Evolutionary conservation across 2,113 vertebrate species (phyloP), one percentile per base, ranked within the genome.

Genomic region (Bothrops jararaca): DNA sequence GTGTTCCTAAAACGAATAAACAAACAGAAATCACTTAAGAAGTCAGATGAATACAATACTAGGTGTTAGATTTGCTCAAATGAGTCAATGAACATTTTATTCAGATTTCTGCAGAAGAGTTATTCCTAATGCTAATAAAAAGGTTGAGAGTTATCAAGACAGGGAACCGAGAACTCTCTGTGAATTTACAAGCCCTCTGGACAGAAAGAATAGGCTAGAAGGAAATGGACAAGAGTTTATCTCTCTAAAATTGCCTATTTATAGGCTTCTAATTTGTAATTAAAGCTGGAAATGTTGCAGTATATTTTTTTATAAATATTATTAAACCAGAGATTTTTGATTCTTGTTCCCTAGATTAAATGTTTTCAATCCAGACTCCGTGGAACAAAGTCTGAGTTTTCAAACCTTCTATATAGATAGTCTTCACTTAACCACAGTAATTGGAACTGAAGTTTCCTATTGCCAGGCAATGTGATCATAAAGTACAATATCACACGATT

Each of bases 1-100:
- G 89, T 98, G 96, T 6, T 98, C 98, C 99, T 99, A 88, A 4
- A 95, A 95, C 3, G 8, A 42, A 80, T 18, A 69, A 69, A 34
- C 29, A n/a, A 94, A 60, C 4, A 45, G 58, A 74, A 93, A 54
- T 93, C 20, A 95, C 58, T 91, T 52, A 94, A 74, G 22, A 80
- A 15, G 3, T 42, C 15, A 22, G 34, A 69, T 8, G 58, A 69
- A 85, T 23, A 18, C 39, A 13, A 74, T 52, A 29, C 18, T 89
- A 54, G 29, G 86, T 15, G 15, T 54, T 52, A 45, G n/a, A 45
- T 1, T 80, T 57, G 39, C 24, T 34, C n/a, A 57, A 80, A 45
- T 57, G 34, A 8, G 64, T 54, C 54, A 93, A 39, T 89, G 26
- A 53, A 54, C 64, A 56, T n/a, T n/a, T 26, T 13, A 11, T 89